phyloP scores from a whole-genome alignment of 2,888 invertebrate genomes.

The Thumatha senex region DNA sequence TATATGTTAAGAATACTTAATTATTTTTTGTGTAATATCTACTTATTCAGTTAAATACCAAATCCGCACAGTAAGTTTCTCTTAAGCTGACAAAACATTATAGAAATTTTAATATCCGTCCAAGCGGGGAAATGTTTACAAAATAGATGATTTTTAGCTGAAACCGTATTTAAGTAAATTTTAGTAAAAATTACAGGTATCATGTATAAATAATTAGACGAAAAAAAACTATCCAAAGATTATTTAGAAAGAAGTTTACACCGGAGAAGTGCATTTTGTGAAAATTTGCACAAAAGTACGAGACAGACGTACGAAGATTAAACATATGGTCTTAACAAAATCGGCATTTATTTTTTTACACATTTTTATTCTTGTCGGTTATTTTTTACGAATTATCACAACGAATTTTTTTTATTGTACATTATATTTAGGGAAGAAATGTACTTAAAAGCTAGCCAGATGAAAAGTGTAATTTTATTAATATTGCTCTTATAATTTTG shows the following conservation, averaged over 20 bases:
- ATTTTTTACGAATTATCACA: slow-evolving; percentile 42
- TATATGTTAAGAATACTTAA: too few species aligned
- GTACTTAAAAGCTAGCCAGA: slow-evolving; percentile 8
- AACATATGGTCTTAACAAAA: slow-evolving; percentile 51
- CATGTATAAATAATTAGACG: slow-evolving; percentile 36
- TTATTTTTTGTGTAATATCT: too few species aligned
- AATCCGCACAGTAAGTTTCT: slow-evolving; percentile 30
- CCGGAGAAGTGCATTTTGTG: slow-evolving; percentile 27
- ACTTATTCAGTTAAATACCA: too few species aligned
- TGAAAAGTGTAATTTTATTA: slow-evolving; percentile 23
- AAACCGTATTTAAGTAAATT: slow-evolving; percentile 52
- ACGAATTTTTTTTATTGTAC: slow-evolving; percentile 43
- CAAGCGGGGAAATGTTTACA: slow-evolving; percentile 68
- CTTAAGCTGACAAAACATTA: slow-evolving; percentile 37
- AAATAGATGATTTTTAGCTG: slow-evolving; percentile 54
- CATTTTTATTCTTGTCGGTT: slow-evolving; percentile 25
- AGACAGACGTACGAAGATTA: slow-evolving; percentile 36
- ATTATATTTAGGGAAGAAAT: slow-evolving; percentile 14
- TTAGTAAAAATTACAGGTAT: slow-evolving; percentile 53
- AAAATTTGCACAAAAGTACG: slow-evolving; percentile 34
- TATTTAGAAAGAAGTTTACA: slow-evolving; percentile 22
- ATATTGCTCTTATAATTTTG: slow-evolving; percentile 43
- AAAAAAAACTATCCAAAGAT: slow-evolving; percentile 49
- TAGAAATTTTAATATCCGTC: slow-evolving; percentile 71
- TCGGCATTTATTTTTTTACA: slow-evolving; percentile 62